Evolutionary conservation across 1,140 invertebrate species (phyloP).

Genomic region (Drosophila saltans): DNA sequence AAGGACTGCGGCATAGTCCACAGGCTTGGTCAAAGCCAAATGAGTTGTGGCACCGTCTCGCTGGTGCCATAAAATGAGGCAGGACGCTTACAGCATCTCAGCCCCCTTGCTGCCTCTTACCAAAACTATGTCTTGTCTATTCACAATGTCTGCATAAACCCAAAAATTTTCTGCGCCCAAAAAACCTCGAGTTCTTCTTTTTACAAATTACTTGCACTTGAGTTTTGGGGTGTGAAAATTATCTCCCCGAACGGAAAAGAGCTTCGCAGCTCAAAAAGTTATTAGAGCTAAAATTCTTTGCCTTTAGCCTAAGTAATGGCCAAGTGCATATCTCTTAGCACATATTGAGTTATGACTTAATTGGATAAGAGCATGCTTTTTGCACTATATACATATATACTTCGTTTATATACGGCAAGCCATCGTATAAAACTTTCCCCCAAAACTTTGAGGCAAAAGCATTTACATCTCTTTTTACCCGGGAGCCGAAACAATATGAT

Average conservation of each 20-base stretch:
- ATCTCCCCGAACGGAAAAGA: slow-evolving; percentile 67
- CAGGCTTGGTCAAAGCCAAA: slow-evolving; percentile 70
- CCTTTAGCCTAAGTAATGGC: slow-evolving; percentile 74
- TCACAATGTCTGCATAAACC: too few relatives aligned
- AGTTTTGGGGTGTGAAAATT: slow-evolving; percentile 67
- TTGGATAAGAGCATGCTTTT: slow-evolving; percentile 73
- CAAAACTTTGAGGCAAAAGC: too few relatives aligned
- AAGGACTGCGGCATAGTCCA: slow-evolving; percentile 44
- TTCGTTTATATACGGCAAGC: too few relatives aligned
- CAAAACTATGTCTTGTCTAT: neutral
- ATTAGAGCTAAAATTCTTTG: slow-evolving; percentile 72
- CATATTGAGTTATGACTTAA: slow-evolving; percentile 81
- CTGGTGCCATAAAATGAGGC: slow-evolving; percentile 68
- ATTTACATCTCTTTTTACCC: too few relatives aligned
- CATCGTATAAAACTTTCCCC: too few relatives aligned
- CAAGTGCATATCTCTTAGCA: slow-evolving; percentile 77
- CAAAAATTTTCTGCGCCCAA: slow-evolving; percentile 42
- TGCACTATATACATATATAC: slow-evolving; percentile 20
- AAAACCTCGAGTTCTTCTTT: slow-evolving; percentile 36
- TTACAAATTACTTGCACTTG: slow-evolving; percentile 40
- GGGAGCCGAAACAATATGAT: too few relatives aligned
- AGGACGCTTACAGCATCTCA: slow-evolving; percentile 46
- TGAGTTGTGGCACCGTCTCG: slow-evolving; percentile 74
- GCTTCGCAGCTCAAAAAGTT: slow-evolving; percentile 68
- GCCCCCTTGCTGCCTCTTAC: neutral